These are phyloP conservation scores for Nannospalax galili DNA, from an alignment of 2,113 vertebrate species.

Conservation along the genomic window DNA sequence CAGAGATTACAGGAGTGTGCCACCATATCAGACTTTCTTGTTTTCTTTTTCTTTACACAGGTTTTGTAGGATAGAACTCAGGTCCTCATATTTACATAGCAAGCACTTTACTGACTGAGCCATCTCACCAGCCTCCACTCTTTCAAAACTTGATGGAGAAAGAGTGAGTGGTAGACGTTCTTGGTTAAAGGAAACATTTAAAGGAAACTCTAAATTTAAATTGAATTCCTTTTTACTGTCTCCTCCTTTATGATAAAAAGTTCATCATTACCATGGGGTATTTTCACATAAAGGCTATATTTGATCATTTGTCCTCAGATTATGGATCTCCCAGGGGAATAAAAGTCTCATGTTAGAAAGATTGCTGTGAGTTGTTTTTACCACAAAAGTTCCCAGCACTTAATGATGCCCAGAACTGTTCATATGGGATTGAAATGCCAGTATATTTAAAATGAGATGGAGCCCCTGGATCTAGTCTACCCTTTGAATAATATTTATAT, in stretches of 20 bases:
- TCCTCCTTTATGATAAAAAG: slow-evolving; percentile 82
- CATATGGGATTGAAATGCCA: slow-evolving; percentile 81
- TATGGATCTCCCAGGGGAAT: slow-evolving; percentile 19
- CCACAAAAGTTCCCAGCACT: slow-evolving; percentile 74
- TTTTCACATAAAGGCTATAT: slow-evolving; percentile 79
- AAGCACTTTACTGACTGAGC: neutral
- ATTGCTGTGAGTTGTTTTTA: slow-evolving; percentile 78
- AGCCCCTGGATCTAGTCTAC: slow-evolving; percentile 67
- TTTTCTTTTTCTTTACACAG: neutral
- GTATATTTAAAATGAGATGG: slow-evolving; percentile 81
- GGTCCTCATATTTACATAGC: neutral
- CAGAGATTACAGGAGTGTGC: neutral
- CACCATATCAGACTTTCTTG: too few relatives aligned
- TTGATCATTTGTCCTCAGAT: slow-evolving; percentile 77
- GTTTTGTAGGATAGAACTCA: neutral
- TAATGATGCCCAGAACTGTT: slow-evolving; percentile 76
- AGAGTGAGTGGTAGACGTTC: neutral
- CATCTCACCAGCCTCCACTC: neutral
- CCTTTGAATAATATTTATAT: slow-evolving; percentile 63
- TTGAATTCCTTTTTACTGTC: slow-evolving; percentile 80
- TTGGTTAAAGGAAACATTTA: slow-evolving; percentile 79
- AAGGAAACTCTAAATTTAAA: slow-evolving; percentile 73
- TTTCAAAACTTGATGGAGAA: slow-evolving; percentile 28
- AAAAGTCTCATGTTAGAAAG: slow-evolving; percentile 71
- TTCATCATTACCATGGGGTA: slow-evolving; percentile 79